phyloP scores from a whole-genome alignment of 2,888 invertebrate genomes.

The Suillia variegata region DNA sequence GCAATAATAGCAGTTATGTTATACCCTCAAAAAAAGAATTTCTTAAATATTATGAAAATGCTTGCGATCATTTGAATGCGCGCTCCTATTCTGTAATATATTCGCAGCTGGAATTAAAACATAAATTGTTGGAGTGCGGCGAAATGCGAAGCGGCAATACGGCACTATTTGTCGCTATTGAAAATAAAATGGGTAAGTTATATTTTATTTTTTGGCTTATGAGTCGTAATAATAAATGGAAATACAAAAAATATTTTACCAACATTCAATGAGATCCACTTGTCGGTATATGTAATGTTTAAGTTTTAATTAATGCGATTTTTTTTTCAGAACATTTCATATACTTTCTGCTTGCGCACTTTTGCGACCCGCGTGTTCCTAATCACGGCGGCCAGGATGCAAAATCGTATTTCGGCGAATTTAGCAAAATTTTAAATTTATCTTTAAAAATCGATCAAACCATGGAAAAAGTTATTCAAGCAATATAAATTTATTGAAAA shows the following conservation, averaged over 20 bases:
- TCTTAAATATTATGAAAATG: slow-evolving; percentile 36
- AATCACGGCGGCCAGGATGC: slow-evolving; percentile 53
- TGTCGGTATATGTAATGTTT: too few relatives aligned
- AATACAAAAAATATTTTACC: too few relatives aligned
- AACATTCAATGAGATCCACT: too few relatives aligned
- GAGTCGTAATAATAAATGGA: too few relatives aligned
- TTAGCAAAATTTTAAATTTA: slow-evolving; percentile 37
- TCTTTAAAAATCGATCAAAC: slow-evolving; percentile 44
- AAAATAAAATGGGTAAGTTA: slow-evolving; percentile 42
- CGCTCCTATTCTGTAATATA: slow-evolving; percentile 13
- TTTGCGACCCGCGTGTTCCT: slow-evolving; percentile 49
- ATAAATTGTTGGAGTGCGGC: slow-evolving; percentile 43
- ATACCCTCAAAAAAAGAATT: neutral
- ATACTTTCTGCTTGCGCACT: slow-evolving; percentile 51
- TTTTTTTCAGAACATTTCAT: slow-evolving; percentile 47
- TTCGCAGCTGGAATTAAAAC: slow-evolving; percentile 32
- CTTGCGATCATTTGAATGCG: slow-evolving; percentile 20
- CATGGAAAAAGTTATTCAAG: slow-evolving; percentile 49
- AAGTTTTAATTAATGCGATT: too few relatives aligned
- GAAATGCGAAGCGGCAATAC: slow-evolving; percentile 52
- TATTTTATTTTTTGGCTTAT: neutral
- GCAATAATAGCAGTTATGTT: slow-evolving; percentile 15
- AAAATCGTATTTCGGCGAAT: slow-evolving; percentile 44
- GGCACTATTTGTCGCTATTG: slow-evolving; percentile 51
- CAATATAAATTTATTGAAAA: too few relatives aligned